These are phyloP conservation scores for Drosophila mimica DNA, from an alignment of 2,888 invertebrate genomes.

Conservation along the genomic window DNA sequence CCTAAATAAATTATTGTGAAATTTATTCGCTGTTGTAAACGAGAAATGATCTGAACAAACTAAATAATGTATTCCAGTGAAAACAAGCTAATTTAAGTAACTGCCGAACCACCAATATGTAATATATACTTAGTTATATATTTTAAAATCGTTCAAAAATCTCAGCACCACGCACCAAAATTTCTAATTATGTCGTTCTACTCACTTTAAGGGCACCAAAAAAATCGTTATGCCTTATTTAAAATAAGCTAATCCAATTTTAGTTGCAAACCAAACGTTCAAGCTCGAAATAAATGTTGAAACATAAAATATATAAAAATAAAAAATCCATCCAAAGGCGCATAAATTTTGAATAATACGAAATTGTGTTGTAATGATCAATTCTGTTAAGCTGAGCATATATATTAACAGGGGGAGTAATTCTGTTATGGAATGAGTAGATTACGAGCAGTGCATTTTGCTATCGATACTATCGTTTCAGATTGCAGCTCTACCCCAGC, in stretches of 20 bases:
- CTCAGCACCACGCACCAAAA: conserved; percentile 54
- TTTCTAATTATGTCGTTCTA: conserved; percentile 43
- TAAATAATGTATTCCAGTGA: conserved; percentile 46
- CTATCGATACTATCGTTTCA: conserved; percentile 38
- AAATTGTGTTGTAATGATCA: neutral
- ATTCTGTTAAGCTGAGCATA: neutral
- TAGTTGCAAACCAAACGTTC: conserved; percentile 30
- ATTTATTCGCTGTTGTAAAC: conserved; percentile 44
- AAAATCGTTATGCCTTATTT: conserved; percentile 50
- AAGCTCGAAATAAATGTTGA: conserved; percentile 64
- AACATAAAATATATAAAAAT: conserved; percentile 25
- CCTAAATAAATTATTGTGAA: conserved; percentile 75
- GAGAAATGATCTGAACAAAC: conserved; percentile 23
- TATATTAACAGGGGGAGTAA: conserved; percentile 25
- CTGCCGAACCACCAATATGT: conserved; percentile 66
- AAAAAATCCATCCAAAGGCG: conserved; percentile 6
- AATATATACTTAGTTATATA: conserved; percentile 25
- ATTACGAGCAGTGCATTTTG: conserved; percentile 14
- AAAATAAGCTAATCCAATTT: conserved; percentile 26
- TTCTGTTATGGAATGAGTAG: conserved; percentile 17
- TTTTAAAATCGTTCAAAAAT: conserved; percentile 21
- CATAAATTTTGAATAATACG: neutral
- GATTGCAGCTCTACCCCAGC: conserved; percentile 51
- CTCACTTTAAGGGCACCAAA: conserved; percentile 43
- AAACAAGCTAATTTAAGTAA: conserved; percentile 55